These are phyloP conservation scores for Peromyscus attwateri DNA, from an alignment of 2,797 vertebrate genomes.

Conservation along the genomic window DNA sequence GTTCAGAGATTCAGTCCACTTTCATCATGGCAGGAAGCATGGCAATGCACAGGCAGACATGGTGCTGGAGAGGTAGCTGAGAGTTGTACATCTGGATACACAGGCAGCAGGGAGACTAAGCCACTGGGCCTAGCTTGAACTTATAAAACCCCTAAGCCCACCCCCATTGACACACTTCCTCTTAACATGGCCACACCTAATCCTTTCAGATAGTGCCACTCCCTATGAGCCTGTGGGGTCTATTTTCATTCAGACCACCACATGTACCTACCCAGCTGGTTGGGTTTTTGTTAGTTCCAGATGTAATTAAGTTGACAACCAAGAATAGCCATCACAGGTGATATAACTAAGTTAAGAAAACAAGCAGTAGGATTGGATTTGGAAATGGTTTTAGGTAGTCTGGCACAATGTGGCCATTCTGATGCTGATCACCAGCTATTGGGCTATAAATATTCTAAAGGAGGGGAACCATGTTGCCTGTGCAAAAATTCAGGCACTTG, in stretches of 20 bases:
- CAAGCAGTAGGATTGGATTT: not conserved
- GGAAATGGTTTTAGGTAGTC: not conserved
- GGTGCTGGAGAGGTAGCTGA: not conserved
- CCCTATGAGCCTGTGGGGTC: not conserved
- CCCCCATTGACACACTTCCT: not conserved
- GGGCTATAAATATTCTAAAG: constrained; percentile 13
- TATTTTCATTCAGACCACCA: not conserved
- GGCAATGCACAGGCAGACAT: not conserved
- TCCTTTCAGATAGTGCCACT: not conserved
- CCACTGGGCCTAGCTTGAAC: not conserved
- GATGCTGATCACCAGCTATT: not conserved
- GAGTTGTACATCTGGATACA: not conserved
- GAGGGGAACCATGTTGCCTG: not conserved
- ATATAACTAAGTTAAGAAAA: constrained; percentile 24
- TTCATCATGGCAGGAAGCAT: not conserved
- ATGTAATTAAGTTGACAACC: not conserved
- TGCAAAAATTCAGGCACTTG: not conserved
- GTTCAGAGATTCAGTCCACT: not conserved
- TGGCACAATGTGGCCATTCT: not conserved
- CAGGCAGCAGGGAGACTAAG: not conserved
- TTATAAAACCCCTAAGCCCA: not conserved
- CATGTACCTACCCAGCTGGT: not conserved
- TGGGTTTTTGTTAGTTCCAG: not conserved
- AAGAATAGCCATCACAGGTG: not conserved
- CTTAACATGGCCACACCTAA: not conserved